Conservation (phyloP, 1,140 invertebrate species). For the Heliconius nattereri region DNA sequence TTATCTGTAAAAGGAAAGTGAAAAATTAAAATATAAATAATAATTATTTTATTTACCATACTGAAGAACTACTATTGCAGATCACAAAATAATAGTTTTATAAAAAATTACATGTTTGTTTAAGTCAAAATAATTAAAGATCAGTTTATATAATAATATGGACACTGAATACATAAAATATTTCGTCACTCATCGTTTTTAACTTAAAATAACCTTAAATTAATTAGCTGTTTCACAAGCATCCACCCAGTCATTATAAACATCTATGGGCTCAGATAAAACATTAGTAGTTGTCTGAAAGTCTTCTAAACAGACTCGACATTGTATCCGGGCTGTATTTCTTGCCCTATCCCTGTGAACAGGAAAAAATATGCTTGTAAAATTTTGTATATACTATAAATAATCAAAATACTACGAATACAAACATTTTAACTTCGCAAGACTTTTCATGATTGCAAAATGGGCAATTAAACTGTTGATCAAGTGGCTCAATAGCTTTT, state of each 20-base stretch:
- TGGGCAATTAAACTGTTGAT: constrained; percentile 98
- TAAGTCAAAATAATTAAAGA: neutral
- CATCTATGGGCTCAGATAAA: constrained; percentile 98
- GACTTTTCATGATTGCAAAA: constrained; percentile 99
- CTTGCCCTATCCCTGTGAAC: constrained; percentile 92
- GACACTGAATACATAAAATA: neutral
- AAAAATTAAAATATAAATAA: neutral
- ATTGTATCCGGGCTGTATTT: constrained; percentile 96
- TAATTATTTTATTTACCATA: neutral
- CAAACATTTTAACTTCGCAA: constrained; percentile 99
- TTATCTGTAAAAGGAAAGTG: neutral
- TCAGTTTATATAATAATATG: neutral
- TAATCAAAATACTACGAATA: constrained; percentile 40
- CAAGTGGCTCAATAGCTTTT: constrained; percentile 96
- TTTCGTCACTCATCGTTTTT: neutral
- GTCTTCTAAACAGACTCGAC: constrained; percentile 97
- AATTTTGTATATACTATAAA: neutral
- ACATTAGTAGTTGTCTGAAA: constrained; percentile 98
- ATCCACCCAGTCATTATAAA: constrained; percentile 99
- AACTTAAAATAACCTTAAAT: constrained; percentile 52
- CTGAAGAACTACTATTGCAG: neutral
- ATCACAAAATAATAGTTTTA: neutral
- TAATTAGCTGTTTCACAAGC: constrained; percentile 89
- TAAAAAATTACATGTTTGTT: neutral
- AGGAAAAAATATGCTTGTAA: neutral